These are phyloP conservation scores for Trematocara stigmaticum DNA, from an alignment of 2,113 vertebrate genomes.

Conservation along the genomic window DNA sequence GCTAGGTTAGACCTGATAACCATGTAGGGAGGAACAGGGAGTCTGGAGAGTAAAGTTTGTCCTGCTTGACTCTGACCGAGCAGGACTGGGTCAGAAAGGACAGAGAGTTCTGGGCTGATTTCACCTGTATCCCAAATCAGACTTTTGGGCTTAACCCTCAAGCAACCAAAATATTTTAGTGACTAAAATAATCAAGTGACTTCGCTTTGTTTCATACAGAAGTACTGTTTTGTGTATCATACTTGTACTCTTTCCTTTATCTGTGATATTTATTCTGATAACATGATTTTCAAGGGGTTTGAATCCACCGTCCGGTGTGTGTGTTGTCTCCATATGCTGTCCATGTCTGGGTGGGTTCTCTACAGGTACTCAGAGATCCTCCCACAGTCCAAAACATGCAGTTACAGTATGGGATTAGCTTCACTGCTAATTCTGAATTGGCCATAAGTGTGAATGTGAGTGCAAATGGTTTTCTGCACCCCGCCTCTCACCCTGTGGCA, in stretches of 20 bases:
- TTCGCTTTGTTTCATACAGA: fast-evolving
- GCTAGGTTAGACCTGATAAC: background rate
- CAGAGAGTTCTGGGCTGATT: background rate
- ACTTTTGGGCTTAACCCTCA: background rate
- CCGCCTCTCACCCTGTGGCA: background rate
- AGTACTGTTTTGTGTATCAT: no score
- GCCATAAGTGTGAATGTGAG: fast-evolving
- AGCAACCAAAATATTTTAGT: background rate
- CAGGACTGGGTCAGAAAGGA: background rate
- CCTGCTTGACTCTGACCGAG: background rate
- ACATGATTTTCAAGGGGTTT: background rate
- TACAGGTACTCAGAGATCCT: background rate
- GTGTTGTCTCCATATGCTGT: background rate
- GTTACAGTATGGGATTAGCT: background rate
- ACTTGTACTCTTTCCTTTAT: background rate
- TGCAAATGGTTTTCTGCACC: background rate
- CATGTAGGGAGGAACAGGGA: background rate
- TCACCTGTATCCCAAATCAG: background rate
- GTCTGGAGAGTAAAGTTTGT: background rate
- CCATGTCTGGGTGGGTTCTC: background rate
- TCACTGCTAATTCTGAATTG: background rate
- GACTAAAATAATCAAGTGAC: background rate
- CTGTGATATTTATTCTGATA: background rate
- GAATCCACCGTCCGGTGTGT: background rate
- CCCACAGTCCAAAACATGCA: background rate